phyloP scores from a whole-genome alignment of 2,113 vertebrate species.

The Corythoichthys haematopterus region DNA sequence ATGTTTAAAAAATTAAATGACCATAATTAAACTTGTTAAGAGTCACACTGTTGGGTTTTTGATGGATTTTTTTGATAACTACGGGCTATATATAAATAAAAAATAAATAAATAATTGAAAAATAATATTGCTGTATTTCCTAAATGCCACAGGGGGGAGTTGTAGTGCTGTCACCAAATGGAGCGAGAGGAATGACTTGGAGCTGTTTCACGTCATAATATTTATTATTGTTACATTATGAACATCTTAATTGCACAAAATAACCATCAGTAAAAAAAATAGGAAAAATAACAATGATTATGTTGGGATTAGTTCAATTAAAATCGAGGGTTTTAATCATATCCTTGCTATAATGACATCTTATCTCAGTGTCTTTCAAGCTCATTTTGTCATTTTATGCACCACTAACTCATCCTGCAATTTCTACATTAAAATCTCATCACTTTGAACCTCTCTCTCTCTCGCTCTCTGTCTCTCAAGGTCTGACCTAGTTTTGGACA shows the following conservation, averaged over 20 bases:
- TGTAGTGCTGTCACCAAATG: slow-evolving; percentile 24
- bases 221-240: slow-evolving; percentile 10
- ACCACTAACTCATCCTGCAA: slow-evolving; percentile 15
- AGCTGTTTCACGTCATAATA: neutral
- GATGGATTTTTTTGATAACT: no score
- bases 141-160: slow-evolving; percentile 46
- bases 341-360: slow-evolving; percentile 16
- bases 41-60: no score
- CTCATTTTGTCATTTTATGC: slow-evolving; percentile 14
- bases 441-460: slow-evolving; percentile 6
- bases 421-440: slow-evolving; percentile 23
- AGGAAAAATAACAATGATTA: slow-evolving; percentile 1
- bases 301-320: slow-evolving; percentile 3
- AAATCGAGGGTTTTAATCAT: slow-evolving; percentile 2
- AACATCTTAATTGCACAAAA: slow-evolving; percentile 24
- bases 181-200: neutral
- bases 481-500: slow-evolving; percentile 64
- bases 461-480: slow-evolving; percentile 30
- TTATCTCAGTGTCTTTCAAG: slow-evolving; percentile 10
- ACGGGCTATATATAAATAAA: no score
- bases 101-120: neutral
- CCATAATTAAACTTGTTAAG: no score
- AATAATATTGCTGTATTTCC: neutral
- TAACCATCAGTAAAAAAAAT: slow-evolving; percentile 7
- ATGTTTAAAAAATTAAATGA: no score